phyloP scores from a whole-genome alignment of 2,113 vertebrate genomes.

The Notarius lentiginosus region DNA sequence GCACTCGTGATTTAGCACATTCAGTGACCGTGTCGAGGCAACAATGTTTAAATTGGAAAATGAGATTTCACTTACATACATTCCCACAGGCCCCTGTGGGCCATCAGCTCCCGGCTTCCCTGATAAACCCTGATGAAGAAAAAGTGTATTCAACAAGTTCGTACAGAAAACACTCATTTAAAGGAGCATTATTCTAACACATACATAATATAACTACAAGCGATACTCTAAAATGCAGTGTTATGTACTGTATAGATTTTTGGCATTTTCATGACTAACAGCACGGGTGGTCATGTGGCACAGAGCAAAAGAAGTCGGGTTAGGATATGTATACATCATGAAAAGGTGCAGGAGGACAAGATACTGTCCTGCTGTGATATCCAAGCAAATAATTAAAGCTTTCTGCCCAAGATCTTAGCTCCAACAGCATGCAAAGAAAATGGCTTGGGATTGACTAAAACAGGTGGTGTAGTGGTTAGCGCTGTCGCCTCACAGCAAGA shows the following conservation, averaged over 20 bases:
- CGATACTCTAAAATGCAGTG: no score
- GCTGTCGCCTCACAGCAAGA: no score
- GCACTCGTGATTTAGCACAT: neutral
- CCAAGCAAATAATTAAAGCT: neutral
- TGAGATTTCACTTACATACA: conserved; percentile 70
- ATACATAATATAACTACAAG: no score
- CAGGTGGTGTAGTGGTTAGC: neutral
- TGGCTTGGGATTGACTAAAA: neutral
- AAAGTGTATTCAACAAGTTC: neutral
- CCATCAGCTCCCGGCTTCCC: conserved; percentile 74
- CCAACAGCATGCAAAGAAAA: neutral
- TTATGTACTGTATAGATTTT: no score
- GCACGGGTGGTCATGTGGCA: no score
- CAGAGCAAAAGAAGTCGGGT: no score
- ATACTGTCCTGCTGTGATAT: no score
- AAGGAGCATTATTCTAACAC: neutral
- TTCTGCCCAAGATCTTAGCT: neutral
- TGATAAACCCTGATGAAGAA: conserved; percentile 69
- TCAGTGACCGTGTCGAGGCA: neutral
- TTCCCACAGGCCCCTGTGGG: conserved; percentile 75
- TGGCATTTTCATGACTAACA: no score
- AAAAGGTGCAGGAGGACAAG: no score
- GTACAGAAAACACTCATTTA: neutral
- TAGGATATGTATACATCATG: no score
- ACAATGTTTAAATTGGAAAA: neutral